Conservation (phyloP, 2,888 invertebrate genomes). For the Limenitis camilla region DNA sequence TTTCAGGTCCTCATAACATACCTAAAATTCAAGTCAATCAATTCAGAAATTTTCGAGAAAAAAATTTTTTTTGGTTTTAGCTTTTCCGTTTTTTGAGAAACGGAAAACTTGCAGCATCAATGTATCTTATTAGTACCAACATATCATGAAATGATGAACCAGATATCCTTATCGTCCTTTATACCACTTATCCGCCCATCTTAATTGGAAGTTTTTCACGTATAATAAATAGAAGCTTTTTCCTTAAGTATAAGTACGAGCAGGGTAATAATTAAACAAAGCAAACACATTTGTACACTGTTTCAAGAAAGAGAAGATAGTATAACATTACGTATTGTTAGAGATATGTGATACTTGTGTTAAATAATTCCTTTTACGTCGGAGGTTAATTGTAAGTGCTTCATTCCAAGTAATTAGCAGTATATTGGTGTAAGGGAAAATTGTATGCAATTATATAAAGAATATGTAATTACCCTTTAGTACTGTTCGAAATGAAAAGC, state of each 20-base stretch:
- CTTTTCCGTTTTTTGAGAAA: no score
- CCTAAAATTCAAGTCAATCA: no score
- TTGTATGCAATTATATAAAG: neutral
- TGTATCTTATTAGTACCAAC: no score
- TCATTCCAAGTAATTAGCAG: slow-evolving; percentile 3
- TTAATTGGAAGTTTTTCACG: neutral
- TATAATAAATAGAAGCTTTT: neutral
- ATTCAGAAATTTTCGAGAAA: no score
- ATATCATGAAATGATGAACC: no score
- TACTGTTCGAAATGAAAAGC: neutral
- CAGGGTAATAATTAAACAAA: slow-evolving; percentile 1
- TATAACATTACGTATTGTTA: neutral
- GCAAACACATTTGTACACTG: neutral
- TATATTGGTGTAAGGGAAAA: neutral
- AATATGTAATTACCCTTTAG: neutral
- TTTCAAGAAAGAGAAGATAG: neutral
- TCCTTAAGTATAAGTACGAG: neutral
- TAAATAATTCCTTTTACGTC: slow-evolving; percentile 1
- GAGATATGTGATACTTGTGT: neutral
- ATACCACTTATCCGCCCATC: no score
- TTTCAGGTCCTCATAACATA: no score
- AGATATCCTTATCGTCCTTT: no score
- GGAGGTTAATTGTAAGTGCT: slow-evolving; percentile 1
- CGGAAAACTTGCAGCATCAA: no score
- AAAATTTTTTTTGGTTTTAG: no score